Conservation (phyloP, 2,888 invertebrate species). For the Caenorhabditis japonica region DNA sequence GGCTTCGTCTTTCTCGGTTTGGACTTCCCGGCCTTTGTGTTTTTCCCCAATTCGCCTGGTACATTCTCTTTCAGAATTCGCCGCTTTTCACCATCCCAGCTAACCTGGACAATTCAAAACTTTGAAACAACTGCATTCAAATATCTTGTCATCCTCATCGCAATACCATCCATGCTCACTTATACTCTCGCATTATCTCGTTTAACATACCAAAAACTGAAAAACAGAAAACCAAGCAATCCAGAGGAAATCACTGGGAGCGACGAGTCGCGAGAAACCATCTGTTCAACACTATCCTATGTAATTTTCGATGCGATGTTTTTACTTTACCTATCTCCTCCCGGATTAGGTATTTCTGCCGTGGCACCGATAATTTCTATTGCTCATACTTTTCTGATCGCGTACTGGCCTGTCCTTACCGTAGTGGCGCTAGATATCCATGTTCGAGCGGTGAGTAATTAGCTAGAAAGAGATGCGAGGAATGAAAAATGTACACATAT, state of each 20-base stretch:
- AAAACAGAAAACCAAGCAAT: conserved; percentile 3
- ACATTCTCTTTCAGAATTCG: conserved; percentile 19
- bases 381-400: conserved; percentile 20
- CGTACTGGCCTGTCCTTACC: conserved; percentile 33
- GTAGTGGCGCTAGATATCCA: conserved; percentile 17
- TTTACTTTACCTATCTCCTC: conserved; percentile 8
- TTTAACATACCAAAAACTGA: conserved; percentile 11
- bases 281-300: conserved; percentile 6
- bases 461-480: too few relatives aligned
- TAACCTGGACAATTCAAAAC: conserved; percentile 18
- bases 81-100: conserved; percentile 15
- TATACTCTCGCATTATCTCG: conserved; percentile 8
- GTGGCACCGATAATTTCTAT: conserved; percentile 10
- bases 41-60: too few relatives aligned
- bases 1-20: too few relatives aligned
- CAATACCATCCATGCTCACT: background rate
- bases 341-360: conserved; percentile 11
- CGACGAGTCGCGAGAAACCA: conserved; percentile 4
- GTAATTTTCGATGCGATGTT: conserved; percentile 12
- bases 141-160: conserved; percentile 7
- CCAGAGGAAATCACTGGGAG: conserved; percentile 7
- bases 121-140: conserved; percentile 20
- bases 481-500: background rate
- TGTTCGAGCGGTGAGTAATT: conserved; percentile 16
- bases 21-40: too few relatives aligned